Conservation (phyloP, 2,888 invertebrate species). For the Peribatodes rhomboidaria region DNA sequence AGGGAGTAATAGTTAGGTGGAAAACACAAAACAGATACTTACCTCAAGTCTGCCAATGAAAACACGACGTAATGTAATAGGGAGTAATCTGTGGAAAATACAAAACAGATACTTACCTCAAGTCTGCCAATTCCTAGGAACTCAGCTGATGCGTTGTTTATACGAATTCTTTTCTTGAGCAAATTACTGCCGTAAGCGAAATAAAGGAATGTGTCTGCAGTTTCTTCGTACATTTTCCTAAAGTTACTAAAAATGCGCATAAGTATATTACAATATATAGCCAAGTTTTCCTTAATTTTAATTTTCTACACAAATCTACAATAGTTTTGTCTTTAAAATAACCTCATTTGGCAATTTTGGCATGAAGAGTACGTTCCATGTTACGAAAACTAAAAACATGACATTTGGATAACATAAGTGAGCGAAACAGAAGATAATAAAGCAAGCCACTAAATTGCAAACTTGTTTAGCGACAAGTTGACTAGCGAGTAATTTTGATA, state of each 20-base stretch:
- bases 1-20: no score
- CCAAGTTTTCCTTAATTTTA: no score
- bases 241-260: conserved; percentile 5
- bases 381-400: conserved; percentile 6
- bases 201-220: conserved; percentile 89
- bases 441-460: background rate
- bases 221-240: conserved; percentile 50
- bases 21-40: no score
- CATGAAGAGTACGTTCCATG: background rate
- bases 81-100: no score
- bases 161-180: conserved; percentile 91
- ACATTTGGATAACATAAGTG: conserved; percentile 12
- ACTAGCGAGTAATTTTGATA: background rate
- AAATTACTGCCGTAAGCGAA: conserved; percentile 97
- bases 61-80: no score
- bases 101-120: no score
- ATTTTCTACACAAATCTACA: background rate
- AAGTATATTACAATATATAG: conserved; percentile 4
- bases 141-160: conserved; percentile 92
- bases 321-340: conserved; percentile 12
- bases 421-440: conserved; percentile 7
- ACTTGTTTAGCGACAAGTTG: background rate
- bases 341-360: conserved; percentile 7
- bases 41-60: no score
- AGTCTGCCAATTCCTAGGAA: conserved; percentile 89